These are phyloP conservation scores for Porphyrio hochstetteri DNA, from an alignment of 2,113 vertebrate species.

Conservation along the genomic window DNA sequence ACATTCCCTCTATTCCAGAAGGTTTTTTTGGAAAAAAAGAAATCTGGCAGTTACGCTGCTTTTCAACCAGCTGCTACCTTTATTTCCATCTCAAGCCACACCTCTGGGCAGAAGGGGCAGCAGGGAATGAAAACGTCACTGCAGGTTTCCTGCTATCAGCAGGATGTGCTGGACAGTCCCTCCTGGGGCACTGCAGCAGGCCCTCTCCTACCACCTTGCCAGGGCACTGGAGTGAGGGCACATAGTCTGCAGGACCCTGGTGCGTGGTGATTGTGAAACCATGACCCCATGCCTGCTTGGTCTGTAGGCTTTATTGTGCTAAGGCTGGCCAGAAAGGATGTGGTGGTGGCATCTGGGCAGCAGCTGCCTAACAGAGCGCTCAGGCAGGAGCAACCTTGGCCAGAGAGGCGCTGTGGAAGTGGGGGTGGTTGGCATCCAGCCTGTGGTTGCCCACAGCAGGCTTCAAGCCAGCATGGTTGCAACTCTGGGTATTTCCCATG, in stretches of 20 bases:
- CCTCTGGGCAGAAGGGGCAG: not conserved
- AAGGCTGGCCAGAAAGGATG: not conserved
- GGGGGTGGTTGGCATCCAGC: not conserved
- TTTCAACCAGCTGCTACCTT: not conserved
- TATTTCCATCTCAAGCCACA: not conserved
- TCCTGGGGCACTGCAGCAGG: not conserved
- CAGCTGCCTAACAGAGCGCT: not conserved
- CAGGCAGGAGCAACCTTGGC: not conserved
- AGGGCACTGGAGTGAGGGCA: not conserved
- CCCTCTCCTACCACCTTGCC: not conserved
- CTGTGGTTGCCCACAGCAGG: not conserved
- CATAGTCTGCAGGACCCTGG: not conserved
- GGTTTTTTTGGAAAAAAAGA: not conserved
- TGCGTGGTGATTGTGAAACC: not conserved
- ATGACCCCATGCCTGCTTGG: not conserved
- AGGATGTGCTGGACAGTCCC: accelerated
- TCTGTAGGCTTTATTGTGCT: accelerated
- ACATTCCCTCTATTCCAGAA: not conserved
- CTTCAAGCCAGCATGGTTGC: not conserved
- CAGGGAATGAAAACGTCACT: accelerated
- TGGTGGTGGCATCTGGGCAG: accelerated
- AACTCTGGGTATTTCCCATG: not conserved
- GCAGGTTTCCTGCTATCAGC: not conserved
- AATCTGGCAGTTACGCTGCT: not conserved
- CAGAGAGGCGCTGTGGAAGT: not conserved